Percentiles rank a stretch among this genome's conserved stretches.
phyloP scores from a whole-genome alignment of 2,113 vertebrate species.

The Microtus pennsylvanicus region DNA sequence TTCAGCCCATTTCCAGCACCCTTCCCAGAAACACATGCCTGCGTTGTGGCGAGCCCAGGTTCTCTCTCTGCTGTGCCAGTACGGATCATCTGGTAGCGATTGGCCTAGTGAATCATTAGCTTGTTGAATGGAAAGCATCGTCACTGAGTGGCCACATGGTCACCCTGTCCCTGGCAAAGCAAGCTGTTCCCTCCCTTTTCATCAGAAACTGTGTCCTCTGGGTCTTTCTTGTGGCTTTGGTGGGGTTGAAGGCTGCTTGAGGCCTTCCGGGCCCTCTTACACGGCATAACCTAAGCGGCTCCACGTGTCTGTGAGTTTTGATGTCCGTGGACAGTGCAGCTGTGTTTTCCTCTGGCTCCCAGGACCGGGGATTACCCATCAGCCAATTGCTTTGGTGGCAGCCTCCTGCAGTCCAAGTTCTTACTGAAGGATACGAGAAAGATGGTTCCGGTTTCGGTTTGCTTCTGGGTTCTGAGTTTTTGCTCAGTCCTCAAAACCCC shows the following conservation, averaged over 20 bases:
- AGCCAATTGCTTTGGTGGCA: neutral
- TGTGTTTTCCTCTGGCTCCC: neutral
- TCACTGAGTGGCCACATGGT: neutral
- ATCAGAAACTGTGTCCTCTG: neutral
- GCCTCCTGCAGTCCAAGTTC: accelerated
- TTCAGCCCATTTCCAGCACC: neutral
- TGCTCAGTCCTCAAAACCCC: neutral
- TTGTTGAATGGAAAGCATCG: neutral
- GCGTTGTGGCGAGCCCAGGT: neutral
- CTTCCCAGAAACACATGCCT: neutral
- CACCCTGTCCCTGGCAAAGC: neutral
- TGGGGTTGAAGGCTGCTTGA: neutral
- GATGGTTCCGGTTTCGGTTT: neutral
- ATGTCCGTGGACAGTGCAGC: neutral
- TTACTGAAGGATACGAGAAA: neutral
- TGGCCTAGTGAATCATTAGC: neutral
- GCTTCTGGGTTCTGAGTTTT: neutral
- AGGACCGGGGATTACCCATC: neutral
- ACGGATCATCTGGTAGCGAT: neutral
- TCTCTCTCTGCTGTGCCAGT: neutral
- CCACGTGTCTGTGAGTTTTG: neutral
- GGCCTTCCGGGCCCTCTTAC: neutral
- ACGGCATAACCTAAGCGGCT: neutral
- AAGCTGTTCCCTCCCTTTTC: neutral
- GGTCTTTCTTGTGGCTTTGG: neutral